These are phyloP conservation scores for Ianthella basta DNA, from an alignment of 37 sponge, comb jelly and placozoan genomes.

Conservation along the genomic window DNA sequence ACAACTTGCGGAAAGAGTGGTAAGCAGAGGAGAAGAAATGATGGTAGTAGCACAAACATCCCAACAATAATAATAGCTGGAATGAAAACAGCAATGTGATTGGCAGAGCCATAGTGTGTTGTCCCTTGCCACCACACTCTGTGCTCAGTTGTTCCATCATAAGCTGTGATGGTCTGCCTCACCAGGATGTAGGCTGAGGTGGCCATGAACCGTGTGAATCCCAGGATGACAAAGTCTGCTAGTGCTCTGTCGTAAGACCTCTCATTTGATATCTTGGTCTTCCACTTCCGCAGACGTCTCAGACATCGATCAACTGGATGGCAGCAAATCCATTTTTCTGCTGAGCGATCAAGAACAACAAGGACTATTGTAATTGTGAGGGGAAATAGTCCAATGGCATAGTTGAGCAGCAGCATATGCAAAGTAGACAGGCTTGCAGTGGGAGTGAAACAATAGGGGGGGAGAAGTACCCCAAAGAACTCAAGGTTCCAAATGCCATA, in stretches of 20 bases:
- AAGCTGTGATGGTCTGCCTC: not conserved
- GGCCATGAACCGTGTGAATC: constrained; percentile 12
- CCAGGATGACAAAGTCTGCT: not conserved
- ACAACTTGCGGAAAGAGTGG: not conserved
- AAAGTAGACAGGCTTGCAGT: not conserved
- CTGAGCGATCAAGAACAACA: not conserved
- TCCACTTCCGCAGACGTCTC: constrained; percentile 13
- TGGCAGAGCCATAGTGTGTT: not conserved
- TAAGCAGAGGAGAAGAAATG: not conserved
- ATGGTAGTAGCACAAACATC: not conserved
- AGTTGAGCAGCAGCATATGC: not conserved
- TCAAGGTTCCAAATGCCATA: constrained; percentile 23
- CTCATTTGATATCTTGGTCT: not conserved
- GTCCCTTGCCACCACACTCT: not conserved
- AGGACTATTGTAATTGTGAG: not conserved
- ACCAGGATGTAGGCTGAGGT: not conserved
- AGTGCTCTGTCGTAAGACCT: not conserved
- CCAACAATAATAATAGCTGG: not conserved
- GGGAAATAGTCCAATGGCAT: not conserved
- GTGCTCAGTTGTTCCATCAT: not conserved
- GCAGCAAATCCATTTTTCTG: constrained; percentile 1
- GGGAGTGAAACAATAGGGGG: not conserved
- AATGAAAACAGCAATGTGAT: not conserved
- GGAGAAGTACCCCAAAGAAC: not conserved
- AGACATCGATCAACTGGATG: not conserved